Percentiles rank a stretch among this genome's conserved stretches.
Evolutionary conservation across 2,113 vertebrate genomes (phyloP).

Genomic region (Eulemur macaco): DNA sequence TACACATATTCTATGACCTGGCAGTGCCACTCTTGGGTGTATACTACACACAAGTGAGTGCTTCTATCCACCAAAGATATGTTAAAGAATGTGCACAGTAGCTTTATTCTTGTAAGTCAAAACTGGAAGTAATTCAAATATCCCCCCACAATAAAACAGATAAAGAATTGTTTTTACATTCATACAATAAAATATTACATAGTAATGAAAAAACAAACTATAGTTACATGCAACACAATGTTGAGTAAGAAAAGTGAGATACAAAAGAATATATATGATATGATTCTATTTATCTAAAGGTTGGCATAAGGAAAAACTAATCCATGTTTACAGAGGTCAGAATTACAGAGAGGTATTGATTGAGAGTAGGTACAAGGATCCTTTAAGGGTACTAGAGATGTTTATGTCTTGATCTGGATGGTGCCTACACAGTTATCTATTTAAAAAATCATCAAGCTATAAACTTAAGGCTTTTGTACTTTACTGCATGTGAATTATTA

Average conservation of each 20-base stretch:
- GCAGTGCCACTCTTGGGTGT: background rate
- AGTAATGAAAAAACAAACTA: background rate
- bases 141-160: background rate
- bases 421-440: background rate
- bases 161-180: background rate
- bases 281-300: background rate
- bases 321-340: background rate
- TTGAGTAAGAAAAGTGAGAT: background rate
- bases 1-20: background rate
- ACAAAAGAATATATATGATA: background rate
- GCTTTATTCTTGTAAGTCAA: slow-evolving; percentile 12
- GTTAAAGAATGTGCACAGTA: background rate
- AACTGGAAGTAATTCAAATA: background rate
- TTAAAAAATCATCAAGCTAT: background rate
- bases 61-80: background rate
- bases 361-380: background rate
- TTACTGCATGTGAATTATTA: background rate
- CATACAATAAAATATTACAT: background rate
- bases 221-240: background rate
- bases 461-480: background rate
- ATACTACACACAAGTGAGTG: background rate
- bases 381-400: background rate
- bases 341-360: background rate
- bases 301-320: background rate
- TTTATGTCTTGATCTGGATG: background rate